Evolutionary conservation across 2,113 vertebrate species (phyloP).

Genomic region (Tamias sibiricus): DNA sequence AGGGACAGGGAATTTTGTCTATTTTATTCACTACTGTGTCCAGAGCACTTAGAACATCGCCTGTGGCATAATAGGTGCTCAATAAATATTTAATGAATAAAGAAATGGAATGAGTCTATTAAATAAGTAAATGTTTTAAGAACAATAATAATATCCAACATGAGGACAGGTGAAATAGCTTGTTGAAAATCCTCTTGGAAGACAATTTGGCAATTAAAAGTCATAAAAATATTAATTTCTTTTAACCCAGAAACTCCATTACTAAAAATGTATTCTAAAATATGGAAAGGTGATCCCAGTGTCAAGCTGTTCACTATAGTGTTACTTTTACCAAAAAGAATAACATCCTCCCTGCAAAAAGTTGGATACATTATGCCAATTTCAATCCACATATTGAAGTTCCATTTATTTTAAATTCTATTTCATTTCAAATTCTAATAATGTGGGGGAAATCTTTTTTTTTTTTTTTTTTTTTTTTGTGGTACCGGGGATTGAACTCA

Average conservation of each 20-base stretch:
- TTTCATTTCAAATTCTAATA: constrained; percentile 37
- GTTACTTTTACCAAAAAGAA: not conserved
- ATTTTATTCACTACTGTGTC: constrained; percentile 20
- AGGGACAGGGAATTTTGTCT: not conserved
- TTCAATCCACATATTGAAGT: not conserved
- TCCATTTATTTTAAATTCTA: not conserved
- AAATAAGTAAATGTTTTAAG: not conserved
- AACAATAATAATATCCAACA: constrained; percentile 8
- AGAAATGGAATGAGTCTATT: not conserved
- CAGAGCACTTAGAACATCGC: not conserved
- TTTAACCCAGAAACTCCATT: constrained; percentile 2
- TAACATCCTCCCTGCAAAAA: not conserved
- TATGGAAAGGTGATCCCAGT: not conserved
- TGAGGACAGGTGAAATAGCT: not conserved
- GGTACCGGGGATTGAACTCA: no score
- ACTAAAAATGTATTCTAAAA: constrained; percentile 22
- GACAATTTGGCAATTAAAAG: not conserved
- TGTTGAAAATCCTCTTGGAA: not conserved
- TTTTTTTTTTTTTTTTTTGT: no score
- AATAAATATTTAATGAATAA: constrained; percentile 20
- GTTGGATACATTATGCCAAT: not conserved
- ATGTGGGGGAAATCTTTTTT: not conserved
- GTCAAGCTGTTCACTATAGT: not conserved
- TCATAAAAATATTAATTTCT: constrained; percentile 45
- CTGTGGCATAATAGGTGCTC: not conserved